Percentiles rank a stretch among this genome's conserved stretches.
Conservation (phyloP, 2,113 vertebrate genomes). For the Hippocampus guttulatus region DNA sequence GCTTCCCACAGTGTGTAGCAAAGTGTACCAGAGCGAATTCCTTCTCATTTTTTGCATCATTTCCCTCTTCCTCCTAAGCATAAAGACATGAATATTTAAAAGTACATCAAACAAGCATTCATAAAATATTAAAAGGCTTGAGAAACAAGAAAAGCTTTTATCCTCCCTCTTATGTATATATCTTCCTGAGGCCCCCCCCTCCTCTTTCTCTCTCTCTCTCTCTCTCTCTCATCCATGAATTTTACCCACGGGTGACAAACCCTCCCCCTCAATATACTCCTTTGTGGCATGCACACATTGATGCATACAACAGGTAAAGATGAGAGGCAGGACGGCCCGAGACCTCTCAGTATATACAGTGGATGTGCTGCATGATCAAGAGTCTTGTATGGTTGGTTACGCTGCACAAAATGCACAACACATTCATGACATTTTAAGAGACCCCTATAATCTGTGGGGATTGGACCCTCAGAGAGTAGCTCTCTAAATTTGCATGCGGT, state of each 20-base stretch:
- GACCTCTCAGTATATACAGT: conserved; percentile 34
- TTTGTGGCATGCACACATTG: conserved; percentile 55
- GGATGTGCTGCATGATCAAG: conserved; percentile 32
- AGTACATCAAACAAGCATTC: conserved; percentile 71
- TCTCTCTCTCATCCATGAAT: conserved; percentile 20
- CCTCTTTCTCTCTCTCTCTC: conserved; percentile 16
- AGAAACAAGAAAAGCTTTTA: conserved; percentile 70
- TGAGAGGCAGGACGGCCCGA: conserved; percentile 35
- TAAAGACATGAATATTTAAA: conserved; percentile 75
- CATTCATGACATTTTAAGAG: conserved; percentile 29
- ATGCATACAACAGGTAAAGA: conserved; percentile 37
- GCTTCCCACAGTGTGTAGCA: conserved; percentile 27
- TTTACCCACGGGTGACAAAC: conserved; percentile 52
- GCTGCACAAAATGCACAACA: conserved; percentile 31
- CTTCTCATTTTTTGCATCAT: conserved; percentile 60
- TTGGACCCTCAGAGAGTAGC: conserved; percentile 18
- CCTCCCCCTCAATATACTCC: conserved; percentile 33
- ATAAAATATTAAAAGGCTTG: conserved; percentile 72
- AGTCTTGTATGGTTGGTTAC: conserved; percentile 25
- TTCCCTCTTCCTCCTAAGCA: conserved; percentile 65
- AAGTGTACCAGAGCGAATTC: conserved; percentile 37
- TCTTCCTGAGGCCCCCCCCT: conserved; percentile 34
- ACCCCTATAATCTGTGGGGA: conserved; percentile 14
- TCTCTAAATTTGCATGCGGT: conserved; percentile 30
- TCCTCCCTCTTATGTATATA: conserved; percentile 46